phyloP scores from a whole-genome alignment of 1,140 invertebrate genomes.

The Eulimnadia texana region DNA sequence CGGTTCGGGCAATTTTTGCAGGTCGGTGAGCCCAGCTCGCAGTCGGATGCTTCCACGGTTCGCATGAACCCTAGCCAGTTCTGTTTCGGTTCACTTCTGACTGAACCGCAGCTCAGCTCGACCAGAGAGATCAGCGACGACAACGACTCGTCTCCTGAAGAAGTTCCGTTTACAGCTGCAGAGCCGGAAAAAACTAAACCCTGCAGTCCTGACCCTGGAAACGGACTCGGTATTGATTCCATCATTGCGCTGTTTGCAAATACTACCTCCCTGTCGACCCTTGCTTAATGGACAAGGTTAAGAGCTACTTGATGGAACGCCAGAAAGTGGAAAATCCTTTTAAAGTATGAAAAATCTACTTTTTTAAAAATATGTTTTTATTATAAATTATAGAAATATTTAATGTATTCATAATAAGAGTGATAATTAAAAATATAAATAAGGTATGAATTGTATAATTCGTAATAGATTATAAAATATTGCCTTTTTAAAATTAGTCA shows the following conservation, averaged over 20 bases:
- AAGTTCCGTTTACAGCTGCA: background rate
- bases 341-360: background rate
- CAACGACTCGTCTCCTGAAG: background rate
- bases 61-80: background rate
- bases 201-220: background rate
- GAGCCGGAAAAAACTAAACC: background rate
- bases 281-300: slow-evolving; percentile 4
- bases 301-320: background rate
- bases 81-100: background rate
- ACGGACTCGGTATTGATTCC: background rate
- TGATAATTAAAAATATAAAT: background rate
- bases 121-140: slow-evolving; percentile 2
- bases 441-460: background rate
- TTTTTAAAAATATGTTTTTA: too few relatives aligned
- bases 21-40: slow-evolving; percentile 2
- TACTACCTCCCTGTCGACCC: slow-evolving; percentile 1
- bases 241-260: background rate
- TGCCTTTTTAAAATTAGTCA: too few relatives aligned
- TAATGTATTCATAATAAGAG: background rate
- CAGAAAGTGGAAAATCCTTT: background rate
- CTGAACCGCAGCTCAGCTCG: slow-evolving; percentile 8
- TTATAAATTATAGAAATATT: background rate
- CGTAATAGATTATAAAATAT: background rate
- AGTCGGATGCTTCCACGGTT: background rate
- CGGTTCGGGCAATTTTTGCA: background rate